phyloP scores from a whole-genome alignment of 2,888 invertebrate genomes.

The Thelaira solivaga region DNA sequence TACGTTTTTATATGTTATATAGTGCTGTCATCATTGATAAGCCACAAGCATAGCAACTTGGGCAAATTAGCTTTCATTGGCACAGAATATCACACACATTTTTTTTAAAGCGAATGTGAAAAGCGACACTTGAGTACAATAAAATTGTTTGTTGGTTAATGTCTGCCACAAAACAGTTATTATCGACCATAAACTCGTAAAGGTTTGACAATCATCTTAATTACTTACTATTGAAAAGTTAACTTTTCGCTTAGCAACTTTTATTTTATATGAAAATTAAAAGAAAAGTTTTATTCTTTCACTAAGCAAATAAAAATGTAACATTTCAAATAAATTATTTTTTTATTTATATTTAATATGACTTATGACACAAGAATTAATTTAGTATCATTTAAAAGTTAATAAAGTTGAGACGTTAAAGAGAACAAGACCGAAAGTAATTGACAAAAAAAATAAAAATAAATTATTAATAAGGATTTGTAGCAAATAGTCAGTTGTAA shows the following conservation, averaged over 20 bases:
- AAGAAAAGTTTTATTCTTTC: slow-evolving; percentile 7
- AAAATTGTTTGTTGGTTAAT: slow-evolving; percentile 12
- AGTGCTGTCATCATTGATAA: too few relatives aligned
- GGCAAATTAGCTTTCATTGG: too few relatives aligned
- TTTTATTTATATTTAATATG: slow-evolving; percentile 51
- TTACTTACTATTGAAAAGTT: slow-evolving; percentile 62
- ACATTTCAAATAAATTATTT: slow-evolving; percentile 13
- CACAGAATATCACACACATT: too few relatives aligned
- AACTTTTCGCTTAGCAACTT: slow-evolving; percentile 24
- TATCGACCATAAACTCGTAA: slow-evolving; percentile 15
- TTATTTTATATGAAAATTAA: slow-evolving; percentile 12
- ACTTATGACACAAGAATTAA: slow-evolving; percentile 4
- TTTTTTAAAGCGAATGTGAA: too few relatives aligned
- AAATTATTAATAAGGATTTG: background rate
- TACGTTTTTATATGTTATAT: too few relatives aligned
- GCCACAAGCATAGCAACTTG: too few relatives aligned
- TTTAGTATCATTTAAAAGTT: slow-evolving; percentile 48
- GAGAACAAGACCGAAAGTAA: background rate
- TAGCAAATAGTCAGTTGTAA: background rate
- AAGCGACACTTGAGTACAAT: too few relatives aligned
- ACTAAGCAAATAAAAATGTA: background rate
- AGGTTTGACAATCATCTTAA: slow-evolving; percentile 71
- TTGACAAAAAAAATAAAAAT: background rate
- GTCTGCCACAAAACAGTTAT: background rate
- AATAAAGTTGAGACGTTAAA: slow-evolving; percentile 6